Conservation (phyloP, 2,113 vertebrate species). For the Chroicocephalus ridibundus region DNA sequence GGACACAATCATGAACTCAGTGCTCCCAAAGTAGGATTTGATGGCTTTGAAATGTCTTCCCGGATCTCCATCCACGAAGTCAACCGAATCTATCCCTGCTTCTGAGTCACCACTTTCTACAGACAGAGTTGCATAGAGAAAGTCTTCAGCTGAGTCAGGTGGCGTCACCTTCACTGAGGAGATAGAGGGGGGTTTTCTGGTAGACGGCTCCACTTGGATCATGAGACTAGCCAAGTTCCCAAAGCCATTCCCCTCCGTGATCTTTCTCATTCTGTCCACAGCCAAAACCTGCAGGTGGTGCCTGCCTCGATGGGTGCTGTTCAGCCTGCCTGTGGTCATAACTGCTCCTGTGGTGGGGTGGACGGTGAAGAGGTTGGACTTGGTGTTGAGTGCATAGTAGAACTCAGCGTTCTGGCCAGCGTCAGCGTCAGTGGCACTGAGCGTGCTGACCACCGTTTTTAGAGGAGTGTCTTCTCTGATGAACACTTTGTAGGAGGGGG, state of each 20-base stretch:
- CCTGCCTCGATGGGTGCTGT: constrained; percentile 76
- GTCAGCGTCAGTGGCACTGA: constrained; percentile 93
- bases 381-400: constrained; percentile 86
- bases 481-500: constrained; percentile 87
- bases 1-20: constrained; percentile 85
- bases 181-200: constrained; percentile 76
- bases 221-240: constrained; percentile 84
- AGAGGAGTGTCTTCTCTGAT: constrained; percentile 84
- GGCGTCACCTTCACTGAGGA: constrained; percentile 46
- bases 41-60: constrained; percentile 84
- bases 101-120: constrained; percentile 77
- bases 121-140: constrained; percentile 76
- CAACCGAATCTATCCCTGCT: constrained; percentile 74
- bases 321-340: constrained; percentile 80
- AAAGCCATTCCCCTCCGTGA: constrained; percentile 84
- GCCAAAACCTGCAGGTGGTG: constrained; percentile 90
- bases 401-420: constrained; percentile 89
- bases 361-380: constrained; percentile 80
- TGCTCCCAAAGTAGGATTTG: constrained; percentile 76
- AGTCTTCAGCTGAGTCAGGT: constrained; percentile 60
- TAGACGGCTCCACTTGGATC: constrained; percentile 80
- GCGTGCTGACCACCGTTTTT: constrained; percentile 79
- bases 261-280: constrained; percentile 91
- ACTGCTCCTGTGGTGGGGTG: constrained; percentile 89
- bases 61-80: constrained; percentile 85